Evolutionary conservation across 2,888 invertebrate species (phyloP).

Genomic region (Flabesymbios commensalis): DNA sequence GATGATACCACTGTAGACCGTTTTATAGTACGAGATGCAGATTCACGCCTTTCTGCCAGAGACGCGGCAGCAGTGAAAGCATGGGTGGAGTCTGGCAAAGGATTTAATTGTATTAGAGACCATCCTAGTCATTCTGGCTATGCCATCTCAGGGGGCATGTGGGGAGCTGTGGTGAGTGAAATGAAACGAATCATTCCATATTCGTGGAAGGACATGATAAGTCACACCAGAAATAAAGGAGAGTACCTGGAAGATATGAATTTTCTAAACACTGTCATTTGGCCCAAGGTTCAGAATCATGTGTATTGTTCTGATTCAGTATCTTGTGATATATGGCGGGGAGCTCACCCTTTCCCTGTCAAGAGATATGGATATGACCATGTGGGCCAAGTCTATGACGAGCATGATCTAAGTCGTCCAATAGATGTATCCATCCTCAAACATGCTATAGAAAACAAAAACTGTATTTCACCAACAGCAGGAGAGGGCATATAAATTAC

Average conservation of each 20-base stretch:
- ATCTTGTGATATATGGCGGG: constrained; percentile 32
- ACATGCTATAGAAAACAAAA: constrained; percentile 15
- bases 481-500: too few relatives aligned
- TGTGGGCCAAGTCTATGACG: constrained; percentile 33
- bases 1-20: constrained; percentile 34
- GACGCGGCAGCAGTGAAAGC: constrained; percentile 34
- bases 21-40: constrained; percentile 35
- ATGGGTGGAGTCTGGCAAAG: constrained; percentile 31
- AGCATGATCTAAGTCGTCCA: constrained; percentile 21
- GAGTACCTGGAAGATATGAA: constrained; percentile 37
- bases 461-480: constrained; percentile 1
- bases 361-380: constrained; percentile 30
- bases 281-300: constrained; percentile 30
- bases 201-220: constrained; percentile 31
- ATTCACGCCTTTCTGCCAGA: constrained; percentile 28
- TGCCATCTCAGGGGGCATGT: constrained; percentile 36
- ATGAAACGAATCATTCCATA: constrained; percentile 23
- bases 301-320: constrained; percentile 37
- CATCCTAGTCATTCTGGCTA: constrained; percentile 36
- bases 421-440: constrained; percentile 17
- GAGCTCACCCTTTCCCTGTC: constrained; percentile 32
- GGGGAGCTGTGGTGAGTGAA: constrained; percentile 30
- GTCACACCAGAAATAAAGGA: too few relatives aligned
- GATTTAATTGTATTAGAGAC: constrained; percentile 37
- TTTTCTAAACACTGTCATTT: constrained; percentile 28